Base-by-base conservation (phyloP, 2,797 vertebrate genomes). In the Syndactyla subalaris region DNA sequence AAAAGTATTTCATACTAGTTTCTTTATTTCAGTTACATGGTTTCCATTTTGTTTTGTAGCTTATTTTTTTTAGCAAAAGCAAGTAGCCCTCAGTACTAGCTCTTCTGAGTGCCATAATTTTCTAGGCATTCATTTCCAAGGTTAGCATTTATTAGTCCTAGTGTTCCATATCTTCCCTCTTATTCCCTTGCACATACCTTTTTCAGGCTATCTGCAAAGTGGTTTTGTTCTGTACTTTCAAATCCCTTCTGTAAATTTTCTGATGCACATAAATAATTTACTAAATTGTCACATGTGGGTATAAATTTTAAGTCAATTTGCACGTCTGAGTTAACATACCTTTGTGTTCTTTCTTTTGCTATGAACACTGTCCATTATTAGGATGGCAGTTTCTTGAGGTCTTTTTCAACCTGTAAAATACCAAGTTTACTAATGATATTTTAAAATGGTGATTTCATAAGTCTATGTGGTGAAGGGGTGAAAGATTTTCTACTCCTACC, bases 281-380 rank as follows among this genome's bases (percentile, higher is more conserved):
- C 32, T 79, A 32, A 92, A 91, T 89, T 95, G 15, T 85, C 38
- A 92, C 38, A 30, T 27, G 5, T 51, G 34, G 11, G 24, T 88
- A 76, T 92, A 86, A 91, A 73, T 94, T 90, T 65, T 75, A 93
- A 55, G 43, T 76, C 36, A 9, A 36, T 95, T 90, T 91, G 18
- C 63, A 39, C 0, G 0, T 79, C 39, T 90, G 48, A 89, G 26
- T 82, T 89, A 77, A 63, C 36, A 27, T 48, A 27, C 21, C 15
- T 68, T 67, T 71, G 10, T 65, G 41, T 86, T 72, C 24, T 79
- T 88, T 92, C n/a, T 38, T 73, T 32, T 10, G 9, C 18, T 80
- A 12, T 29, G 16, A 75, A 62, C 12, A 30, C 34, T 84, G 8
- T 48, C 38, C 80, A 8, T 52, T 52, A 26, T 41, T 81, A 46